Base-by-base conservation (phyloP, 2,113 vertebrate species). In the Motacilla alba region DNA sequence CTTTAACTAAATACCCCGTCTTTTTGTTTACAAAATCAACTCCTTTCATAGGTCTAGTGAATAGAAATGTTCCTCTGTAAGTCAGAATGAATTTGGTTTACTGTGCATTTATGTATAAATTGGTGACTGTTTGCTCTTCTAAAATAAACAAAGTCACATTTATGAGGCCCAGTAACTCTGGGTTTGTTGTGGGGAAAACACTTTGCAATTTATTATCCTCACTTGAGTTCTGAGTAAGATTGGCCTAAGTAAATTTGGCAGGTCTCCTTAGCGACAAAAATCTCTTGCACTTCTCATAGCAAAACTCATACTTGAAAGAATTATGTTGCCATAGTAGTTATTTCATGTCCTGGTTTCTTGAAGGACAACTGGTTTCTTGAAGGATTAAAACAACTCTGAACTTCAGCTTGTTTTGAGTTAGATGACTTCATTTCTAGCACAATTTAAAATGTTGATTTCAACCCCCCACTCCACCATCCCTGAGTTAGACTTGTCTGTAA, bases 321-420 rank as follows among this genome's bases (percentile, higher is more conserved):
- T 97, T 97, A 96, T 84, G 94, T 97, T 97, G 95, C 95, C 94
- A 96, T 93, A 92, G 95, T 76, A 92, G 78, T 94, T 89, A 74
- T 41, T 97, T 90, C 60, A 66, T 75, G 55, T 74, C 70, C 91
- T 95, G 53, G 17, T 89, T 94, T 84, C 50, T 84, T 91, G 59
- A 92, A 94, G 94, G 94, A 96, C 77, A 86, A 27, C 77, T 78
- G 53, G 17, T 89, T 94, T 84, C 50, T 84, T 91, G 59, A 92
- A 94, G 94, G 94, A 96, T 97, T 97, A 97, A 96, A 96, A 87
- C 55, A 55, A 19, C 72, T 96, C 60, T 92, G 93, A 95, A 87
- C 64, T 93, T 96, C 75, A 91, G 67, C 50, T 91, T 90, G 58
- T 73, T 95, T 83, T 91, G 82, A 78, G 77, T 95, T 87, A 94